These are phyloP conservation scores for Bos indicus DNA, from an alignment of 2,113 vertebrate species.

Conservation along the genomic window DNA sequence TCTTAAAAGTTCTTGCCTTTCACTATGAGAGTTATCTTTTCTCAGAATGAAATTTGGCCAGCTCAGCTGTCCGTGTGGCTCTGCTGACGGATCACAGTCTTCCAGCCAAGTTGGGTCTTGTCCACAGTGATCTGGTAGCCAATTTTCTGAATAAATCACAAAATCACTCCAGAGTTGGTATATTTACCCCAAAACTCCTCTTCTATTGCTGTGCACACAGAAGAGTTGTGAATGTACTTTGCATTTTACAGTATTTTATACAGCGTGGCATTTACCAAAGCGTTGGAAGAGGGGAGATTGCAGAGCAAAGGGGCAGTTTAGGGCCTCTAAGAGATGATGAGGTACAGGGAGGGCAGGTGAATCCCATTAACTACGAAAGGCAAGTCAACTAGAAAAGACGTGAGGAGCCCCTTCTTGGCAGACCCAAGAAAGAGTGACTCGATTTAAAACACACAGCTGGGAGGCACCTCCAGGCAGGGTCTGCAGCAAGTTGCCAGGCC, in stretches of 20 bases:
- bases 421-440: not conserved
- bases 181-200: not conserved
- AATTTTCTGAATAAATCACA: constrained; percentile 35
- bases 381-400: not conserved
- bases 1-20: not conserved
- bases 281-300: rapidly evolving
- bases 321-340: not conserved
- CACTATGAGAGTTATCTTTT: not conserved
- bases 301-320: not conserved
- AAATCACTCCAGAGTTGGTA: not conserved
- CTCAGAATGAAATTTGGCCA: not conserved
- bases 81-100: not conserved
- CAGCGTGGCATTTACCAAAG: not conserved
- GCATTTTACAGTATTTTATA: not conserved
- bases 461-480: not conserved
- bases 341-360: not conserved
- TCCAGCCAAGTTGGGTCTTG: constrained; percentile 31
- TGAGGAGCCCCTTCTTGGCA: not conserved
- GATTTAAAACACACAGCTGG: not conserved
- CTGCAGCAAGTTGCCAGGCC: not conserved
- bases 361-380: not conserved
- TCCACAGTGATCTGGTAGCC: constrained; percentile 12
- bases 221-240: not conserved
- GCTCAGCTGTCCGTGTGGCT: not conserved
- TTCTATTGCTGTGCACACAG: not conserved